A percentile compares a stretch with the other conserved stretches of the same genome.
Conservation (phyloP, 2,888 invertebrate genomes). For the Osmoderma eremita region DNA sequence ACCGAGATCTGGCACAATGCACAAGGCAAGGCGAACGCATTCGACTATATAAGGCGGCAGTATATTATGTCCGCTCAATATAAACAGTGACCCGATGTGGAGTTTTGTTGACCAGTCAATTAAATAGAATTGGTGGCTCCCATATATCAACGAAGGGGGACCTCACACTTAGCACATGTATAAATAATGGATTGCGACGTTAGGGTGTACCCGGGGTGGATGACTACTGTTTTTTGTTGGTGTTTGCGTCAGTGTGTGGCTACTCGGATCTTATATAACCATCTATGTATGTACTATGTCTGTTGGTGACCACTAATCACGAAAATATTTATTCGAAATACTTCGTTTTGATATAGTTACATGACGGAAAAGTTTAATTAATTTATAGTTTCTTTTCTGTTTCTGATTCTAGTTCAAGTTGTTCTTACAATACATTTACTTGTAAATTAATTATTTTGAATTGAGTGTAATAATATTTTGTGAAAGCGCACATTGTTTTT, state of each 20-base stretch:
- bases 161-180: slow-evolving; percentile 58
- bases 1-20: slow-evolving; percentile 12
- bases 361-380: too few relatives aligned
- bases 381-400: too few relatives aligned
- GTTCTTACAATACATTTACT: too few relatives aligned
- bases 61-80: slow-evolving; percentile 42
- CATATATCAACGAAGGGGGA: slow-evolving; percentile 59
- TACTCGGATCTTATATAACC: neutral
- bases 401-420: too few relatives aligned
- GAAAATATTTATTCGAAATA: neutral
- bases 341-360: too few relatives aligned
- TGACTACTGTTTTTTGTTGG: slow-evolving; percentile 26
- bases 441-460: too few relatives aligned
- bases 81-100: slow-evolving; percentile 45
- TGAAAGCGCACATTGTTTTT: too few relatives aligned
- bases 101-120: slow-evolving; percentile 60
- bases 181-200: slow-evolving; percentile 57
- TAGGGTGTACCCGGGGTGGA: slow-evolving; percentile 38
- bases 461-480: too few relatives aligned
- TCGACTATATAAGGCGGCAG: slow-evolving; percentile 16
- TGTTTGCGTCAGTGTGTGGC: neutral
- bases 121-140: slow-evolving; percentile 61
- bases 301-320: neutral
- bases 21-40: slow-evolving; percentile 21
- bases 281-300: slow-evolving; percentile 1